A percentile compares a stretch with the other conserved stretches of the same genome.
These are phyloP conservation scores for Euthynnus affinis DNA, from an alignment of 2,797 vertebrate genomes.

Conservation along the genomic window DNA sequence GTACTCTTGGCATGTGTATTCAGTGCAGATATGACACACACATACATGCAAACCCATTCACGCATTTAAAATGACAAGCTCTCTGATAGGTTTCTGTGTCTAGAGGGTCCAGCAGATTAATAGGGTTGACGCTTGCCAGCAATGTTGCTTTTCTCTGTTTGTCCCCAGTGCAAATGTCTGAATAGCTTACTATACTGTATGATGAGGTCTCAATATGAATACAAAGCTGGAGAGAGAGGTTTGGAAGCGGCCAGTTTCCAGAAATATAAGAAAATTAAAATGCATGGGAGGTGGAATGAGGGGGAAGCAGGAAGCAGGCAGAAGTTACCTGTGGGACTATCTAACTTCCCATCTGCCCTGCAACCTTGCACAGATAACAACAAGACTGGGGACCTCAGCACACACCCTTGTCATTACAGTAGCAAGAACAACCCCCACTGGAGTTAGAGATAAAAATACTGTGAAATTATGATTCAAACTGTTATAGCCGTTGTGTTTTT, in stretches of 20 bases:
- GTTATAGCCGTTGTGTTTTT: neutral
- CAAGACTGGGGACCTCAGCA: conserved; percentile 31
- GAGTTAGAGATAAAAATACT: conserved; percentile 31
- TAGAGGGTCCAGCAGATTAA: conserved; percentile 41
- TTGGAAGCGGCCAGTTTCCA: conserved; percentile 1
- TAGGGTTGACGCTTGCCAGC: conserved; percentile 14
- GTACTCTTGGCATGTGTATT: neutral
- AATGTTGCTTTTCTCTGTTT: conserved; percentile 24
- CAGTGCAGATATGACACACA: neutral
- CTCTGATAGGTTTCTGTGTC: conserved; percentile 23
- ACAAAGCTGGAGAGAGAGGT: conserved; percentile 17
- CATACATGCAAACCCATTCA: conserved; percentile 2
- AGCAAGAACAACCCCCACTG: conserved; percentile 25
- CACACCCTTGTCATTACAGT: conserved; percentile 36
- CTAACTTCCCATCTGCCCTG: conserved; percentile 52
- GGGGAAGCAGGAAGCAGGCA: neutral
- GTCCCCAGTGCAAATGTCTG: conserved; percentile 32
- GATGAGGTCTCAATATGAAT: conserved; percentile 36
- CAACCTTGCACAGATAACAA: conserved; percentile 51
- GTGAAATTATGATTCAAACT: conserved; percentile 24
- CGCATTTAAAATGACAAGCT: conserved; percentile 10
- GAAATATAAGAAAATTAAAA: conserved; percentile 41
- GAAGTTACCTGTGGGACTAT: conserved; percentile 33
- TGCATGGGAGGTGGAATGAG: neutral
- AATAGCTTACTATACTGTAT: conserved; percentile 23